Conservation (phyloP, 2,113 vertebrate species). For the Erythrocercus mccallii region DNA sequence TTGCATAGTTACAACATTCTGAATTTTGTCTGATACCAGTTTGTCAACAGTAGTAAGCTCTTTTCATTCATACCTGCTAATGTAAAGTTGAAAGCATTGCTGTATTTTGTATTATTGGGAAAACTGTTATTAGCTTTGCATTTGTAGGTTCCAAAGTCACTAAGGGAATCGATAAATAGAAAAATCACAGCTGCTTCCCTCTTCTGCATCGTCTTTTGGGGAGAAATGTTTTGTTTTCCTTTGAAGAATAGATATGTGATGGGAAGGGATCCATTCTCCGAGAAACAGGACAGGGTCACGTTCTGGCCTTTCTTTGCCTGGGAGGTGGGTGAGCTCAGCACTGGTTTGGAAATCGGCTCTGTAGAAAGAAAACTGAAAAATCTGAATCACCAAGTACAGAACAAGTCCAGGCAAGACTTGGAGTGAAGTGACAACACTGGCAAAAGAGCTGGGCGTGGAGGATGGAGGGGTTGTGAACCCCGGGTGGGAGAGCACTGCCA, state of each 20-base stretch:
- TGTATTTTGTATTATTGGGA: conserved; percentile 1
- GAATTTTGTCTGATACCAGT: neutral
- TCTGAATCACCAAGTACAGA: neutral
- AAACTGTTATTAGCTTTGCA: conserved; percentile 54
- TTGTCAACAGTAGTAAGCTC: neutral
- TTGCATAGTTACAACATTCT: neutral
- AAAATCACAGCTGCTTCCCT: conserved; percentile 48
- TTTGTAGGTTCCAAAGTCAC: conserved; percentile 36
- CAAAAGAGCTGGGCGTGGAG: neutral
- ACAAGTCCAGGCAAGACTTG: neutral
- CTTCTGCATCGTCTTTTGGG: neutral
- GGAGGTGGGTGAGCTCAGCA: conserved; percentile 16
- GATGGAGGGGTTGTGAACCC: neutral
- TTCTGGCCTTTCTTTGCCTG: neutral
- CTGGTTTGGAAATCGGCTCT: conserved; percentile 43
- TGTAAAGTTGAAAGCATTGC: conserved; percentile 19
- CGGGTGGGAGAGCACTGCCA: neutral
- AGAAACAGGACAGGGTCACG: conserved; percentile 29
- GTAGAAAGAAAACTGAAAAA: neutral
- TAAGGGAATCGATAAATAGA: neutral
- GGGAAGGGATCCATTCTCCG: conserved; percentile 1
- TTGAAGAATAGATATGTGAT: conserved; percentile 52
- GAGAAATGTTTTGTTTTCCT: neutral
- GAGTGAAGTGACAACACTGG: neutral
- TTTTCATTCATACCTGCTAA: conserved; percentile 24